Evolutionary conservation across 2,888 invertebrate genomes (phyloP).

Genomic region (Molorchus minor): DNA sequence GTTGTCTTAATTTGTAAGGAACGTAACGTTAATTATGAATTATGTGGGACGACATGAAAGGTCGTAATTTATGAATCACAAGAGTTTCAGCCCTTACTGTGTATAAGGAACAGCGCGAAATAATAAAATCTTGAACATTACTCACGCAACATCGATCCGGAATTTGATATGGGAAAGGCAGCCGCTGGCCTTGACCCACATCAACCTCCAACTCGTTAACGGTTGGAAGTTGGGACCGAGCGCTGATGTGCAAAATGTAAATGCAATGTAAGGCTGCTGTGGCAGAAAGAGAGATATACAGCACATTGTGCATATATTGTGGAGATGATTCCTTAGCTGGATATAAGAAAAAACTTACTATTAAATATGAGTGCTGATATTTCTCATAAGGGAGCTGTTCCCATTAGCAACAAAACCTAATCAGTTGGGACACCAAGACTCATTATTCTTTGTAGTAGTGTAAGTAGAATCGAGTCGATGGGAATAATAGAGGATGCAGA

Average conservation of each 20-base stretch:
- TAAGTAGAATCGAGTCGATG: too few species aligned
- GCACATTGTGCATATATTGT: too few species aligned
- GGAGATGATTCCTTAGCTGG: too few species aligned
- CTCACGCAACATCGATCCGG: conserved; percentile 35
- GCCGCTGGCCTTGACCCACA: conserved; percentile 27
- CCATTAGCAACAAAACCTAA: too few species aligned
- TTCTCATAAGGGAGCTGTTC: too few species aligned
- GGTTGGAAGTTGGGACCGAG: background rate
- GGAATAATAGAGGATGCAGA: too few species aligned
- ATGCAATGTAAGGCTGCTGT: background rate
- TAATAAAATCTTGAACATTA: conserved; percentile 18
- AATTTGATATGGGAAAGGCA: conserved; percentile 18
- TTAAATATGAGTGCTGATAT: too few species aligned
- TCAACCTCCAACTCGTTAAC: background rate
- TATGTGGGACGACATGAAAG: conserved; percentile 16
- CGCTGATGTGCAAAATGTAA: background rate
- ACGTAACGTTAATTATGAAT: conserved; percentile 4
- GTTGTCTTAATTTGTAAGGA: background rate
- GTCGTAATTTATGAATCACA: conserved; percentile 32
- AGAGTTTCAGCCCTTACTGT: conserved; percentile 2
- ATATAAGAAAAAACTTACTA: too few species aligned
- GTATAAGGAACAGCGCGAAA: conserved; percentile 26
- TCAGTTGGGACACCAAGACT: too few species aligned
- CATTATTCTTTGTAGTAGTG: too few species aligned
- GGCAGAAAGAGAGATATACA: too few species aligned